These are phyloP conservation scores for Pseudochirops cupreus DNA, from an alignment of 2,797 vertebrate genomes.

Conservation along the genomic window DNA sequence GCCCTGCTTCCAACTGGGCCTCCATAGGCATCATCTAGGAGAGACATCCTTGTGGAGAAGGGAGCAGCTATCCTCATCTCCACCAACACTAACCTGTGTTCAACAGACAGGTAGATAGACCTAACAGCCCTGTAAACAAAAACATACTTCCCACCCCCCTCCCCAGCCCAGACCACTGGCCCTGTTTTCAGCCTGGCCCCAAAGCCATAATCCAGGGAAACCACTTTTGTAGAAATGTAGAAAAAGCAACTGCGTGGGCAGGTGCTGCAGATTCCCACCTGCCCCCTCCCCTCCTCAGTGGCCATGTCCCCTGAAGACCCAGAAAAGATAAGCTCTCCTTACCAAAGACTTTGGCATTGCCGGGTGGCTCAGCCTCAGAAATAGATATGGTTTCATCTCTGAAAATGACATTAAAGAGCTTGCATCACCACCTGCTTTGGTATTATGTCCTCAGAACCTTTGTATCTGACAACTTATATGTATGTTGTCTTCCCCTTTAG, in stretches of 20 bases:
- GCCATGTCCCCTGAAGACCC: neutral
- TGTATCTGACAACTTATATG: neutral
- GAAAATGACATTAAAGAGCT: neutral
- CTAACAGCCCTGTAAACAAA: neutral
- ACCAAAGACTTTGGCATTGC: neutral
- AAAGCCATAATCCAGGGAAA: neutral
- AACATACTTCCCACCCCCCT: neutral
- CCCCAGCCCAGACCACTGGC: neutral
- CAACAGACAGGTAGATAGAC: neutral
- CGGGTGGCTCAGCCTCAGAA: neutral
- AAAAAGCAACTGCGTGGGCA: neutral
- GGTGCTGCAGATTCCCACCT: neutral
- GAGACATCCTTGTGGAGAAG: neutral
- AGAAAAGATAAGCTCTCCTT: neutral
- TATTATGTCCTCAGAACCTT: neutral
- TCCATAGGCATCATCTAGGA: neutral
- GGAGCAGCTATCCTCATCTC: neutral
- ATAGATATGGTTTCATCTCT: neutral
- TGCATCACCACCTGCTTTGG: neutral
- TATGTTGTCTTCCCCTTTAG: neutral
- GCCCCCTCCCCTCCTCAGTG: neutral
- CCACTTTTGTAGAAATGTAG: neutral
- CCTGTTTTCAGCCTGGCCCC: neutral
- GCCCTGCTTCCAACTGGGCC: neutral
- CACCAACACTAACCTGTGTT: neutral